Evolutionary conservation across 2,113 vertebrate species (phyloP).

Genomic region (Myrmecophaga tridactyla): DNA sequence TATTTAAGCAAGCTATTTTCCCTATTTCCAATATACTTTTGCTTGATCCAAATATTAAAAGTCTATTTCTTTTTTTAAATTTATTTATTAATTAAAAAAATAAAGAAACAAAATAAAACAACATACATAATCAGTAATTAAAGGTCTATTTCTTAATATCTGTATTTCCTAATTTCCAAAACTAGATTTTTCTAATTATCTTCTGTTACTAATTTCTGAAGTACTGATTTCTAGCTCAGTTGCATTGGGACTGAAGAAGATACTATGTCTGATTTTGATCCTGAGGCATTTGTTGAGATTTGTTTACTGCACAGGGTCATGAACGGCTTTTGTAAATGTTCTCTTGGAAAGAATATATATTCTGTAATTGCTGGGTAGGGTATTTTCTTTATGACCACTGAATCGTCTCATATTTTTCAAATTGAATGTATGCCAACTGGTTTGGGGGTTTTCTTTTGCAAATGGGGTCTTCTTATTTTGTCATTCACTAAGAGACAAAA

Average conservation of each 20-base stretch:
- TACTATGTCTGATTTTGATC: background rate
- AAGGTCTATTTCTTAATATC: background rate
- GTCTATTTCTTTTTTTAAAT: background rate
- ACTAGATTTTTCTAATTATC: background rate
- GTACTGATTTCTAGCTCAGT: background rate
- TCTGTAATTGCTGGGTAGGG: background rate
- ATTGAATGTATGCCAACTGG: background rate
- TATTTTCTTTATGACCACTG: background rate
- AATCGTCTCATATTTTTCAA: background rate
- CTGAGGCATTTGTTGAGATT: background rate
- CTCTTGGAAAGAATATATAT: background rate
- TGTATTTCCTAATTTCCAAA: background rate
- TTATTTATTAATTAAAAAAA: too few species aligned
- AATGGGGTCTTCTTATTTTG: background rate
- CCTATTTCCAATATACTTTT: background rate
- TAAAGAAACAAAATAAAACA: too few species aligned
- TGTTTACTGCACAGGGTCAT: background rate
- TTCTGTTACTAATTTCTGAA: background rate
- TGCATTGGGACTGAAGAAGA: background rate
- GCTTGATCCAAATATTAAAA: background rate
- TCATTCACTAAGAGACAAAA: too few species aligned
- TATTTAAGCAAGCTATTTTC: background rate
- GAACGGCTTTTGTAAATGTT: background rate
- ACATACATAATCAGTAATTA: too few species aligned
- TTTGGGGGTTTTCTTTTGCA: background rate